phyloP scores from a whole-genome alignment of 2,797 vertebrate species.

The Chanos chanos region DNA sequence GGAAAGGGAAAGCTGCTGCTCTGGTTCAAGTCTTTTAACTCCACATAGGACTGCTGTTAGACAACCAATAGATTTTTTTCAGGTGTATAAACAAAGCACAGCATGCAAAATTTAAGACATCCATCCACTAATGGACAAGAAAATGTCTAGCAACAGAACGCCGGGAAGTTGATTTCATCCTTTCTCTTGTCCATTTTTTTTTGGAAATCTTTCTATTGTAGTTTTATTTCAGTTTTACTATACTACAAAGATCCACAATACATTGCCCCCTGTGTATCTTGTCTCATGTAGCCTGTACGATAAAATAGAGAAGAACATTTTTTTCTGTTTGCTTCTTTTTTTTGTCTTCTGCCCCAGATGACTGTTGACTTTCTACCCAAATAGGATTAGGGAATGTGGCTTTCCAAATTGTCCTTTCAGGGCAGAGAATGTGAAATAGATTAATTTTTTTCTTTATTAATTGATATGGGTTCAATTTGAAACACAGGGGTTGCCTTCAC shows the following conservation, averaged over 20 bases:
- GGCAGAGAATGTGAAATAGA: background rate
- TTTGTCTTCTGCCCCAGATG: conserved; percentile 7
- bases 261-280: too few relatives aligned
- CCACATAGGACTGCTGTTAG: background rate
- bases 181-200: too few relatives aligned
- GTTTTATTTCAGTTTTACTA: too few relatives aligned
- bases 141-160: too few relatives aligned
- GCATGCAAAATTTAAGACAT: too few relatives aligned
- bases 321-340: conserved; percentile 6
- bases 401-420: background rate
- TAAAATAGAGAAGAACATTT: background rate
- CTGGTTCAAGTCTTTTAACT: background rate
- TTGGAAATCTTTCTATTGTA: too few relatives aligned
- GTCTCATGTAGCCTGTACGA: background rate
- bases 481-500: background rate
- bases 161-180: too few relatives aligned
- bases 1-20: background rate
- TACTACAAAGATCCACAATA: too few relatives aligned
- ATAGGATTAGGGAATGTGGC: conserved; percentile 4
- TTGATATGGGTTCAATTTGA: conserved; percentile 18
- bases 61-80: too few relatives aligned
- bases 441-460: conserved; percentile 30
- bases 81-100: too few relatives aligned
- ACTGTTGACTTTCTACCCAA: conserved; percentile 14
- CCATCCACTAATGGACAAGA: too few relatives aligned